These are phyloP conservation scores for Brachyhypopomus gauderio DNA, from an alignment of 2,113 vertebrate species.

Conservation along the genomic window DNA sequence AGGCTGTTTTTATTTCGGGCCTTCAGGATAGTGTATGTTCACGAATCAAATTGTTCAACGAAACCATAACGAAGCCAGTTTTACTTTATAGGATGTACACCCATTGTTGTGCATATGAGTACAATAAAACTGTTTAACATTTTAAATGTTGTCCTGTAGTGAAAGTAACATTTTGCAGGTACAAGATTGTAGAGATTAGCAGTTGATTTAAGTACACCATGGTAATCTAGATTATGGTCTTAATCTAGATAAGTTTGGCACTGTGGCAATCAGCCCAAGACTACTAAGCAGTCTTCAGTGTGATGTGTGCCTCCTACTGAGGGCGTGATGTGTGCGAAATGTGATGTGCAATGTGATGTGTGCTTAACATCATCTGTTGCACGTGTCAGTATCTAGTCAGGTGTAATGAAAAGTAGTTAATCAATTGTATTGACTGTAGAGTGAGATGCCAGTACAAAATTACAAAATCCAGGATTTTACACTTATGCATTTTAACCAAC, in stretches of 20 bases:
- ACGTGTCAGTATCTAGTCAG: background rate
- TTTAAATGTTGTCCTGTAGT: background rate
- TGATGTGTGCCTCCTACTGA: constrained; percentile 11
- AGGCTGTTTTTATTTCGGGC: too few relatives aligned
- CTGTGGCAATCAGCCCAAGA: constrained; percentile 50
- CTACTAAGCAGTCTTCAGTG: constrained; percentile 48
- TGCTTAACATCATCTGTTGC: background rate
- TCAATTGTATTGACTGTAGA: too few relatives aligned
- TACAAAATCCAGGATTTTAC: too few relatives aligned
- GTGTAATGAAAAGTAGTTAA: too few relatives aligned
- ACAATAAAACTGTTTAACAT: background rate
- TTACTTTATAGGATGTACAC: too few relatives aligned
- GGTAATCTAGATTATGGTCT: constrained; percentile 69
- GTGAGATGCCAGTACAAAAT: too few relatives aligned
- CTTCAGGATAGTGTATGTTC: too few relatives aligned
- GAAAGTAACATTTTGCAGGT: constrained; percentile 12
- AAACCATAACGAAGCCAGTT: too few relatives aligned
- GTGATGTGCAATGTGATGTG: too few relatives aligned
- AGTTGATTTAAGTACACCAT: constrained; percentile 64
- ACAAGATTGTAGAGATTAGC: constrained; percentile 56
- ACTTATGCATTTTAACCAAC: too few relatives aligned
- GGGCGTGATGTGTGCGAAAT: too few relatives aligned
- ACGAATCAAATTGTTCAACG: too few relatives aligned
- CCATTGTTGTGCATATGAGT: background rate
- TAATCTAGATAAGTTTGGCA: constrained; percentile 67